Base-by-base conservation (phyloP, 2,113 vertebrate species). In the Otocyon megalotis region DNA sequence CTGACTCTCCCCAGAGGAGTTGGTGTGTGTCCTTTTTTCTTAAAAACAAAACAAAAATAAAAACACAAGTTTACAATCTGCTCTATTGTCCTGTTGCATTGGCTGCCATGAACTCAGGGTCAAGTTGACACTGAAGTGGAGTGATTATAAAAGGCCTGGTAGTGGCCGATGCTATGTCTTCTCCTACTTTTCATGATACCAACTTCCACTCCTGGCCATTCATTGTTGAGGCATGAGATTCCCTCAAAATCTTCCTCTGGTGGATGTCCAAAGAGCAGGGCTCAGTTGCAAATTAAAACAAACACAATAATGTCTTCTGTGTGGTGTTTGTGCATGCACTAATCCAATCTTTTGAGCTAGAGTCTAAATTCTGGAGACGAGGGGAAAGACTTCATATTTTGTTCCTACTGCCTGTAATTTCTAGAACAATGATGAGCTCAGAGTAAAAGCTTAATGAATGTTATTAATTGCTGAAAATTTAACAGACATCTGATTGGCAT, bases 31-130 rank as follows among this genome's bases (percentile, higher is more conserved):
- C 56, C 14, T 83, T 22, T 65, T 63, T 74, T n/a, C 74, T 76
- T 63, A 37, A 74, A 95, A 95, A 79, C 10, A 65, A 97, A 95
- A 72, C 37, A 74, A 92, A 95, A 74, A 58, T 15, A 43, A 53
- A 97, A 43, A 48, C 14, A 50, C 65, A 80, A 24, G 8, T 81
- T 82, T 77, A 17, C 16, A 63, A 8, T 8, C 7, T 1, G 30
- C 48, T 12, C 0, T 22, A 35, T 53, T 65, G 94, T 28, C 58
- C 19, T 48, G 37, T 94, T 60, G 11, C 50, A 22, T 79, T 81
- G 74, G 80, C 76, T 90, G 14, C 63, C 53, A 37, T 89, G 37
- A 84, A n/a, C 77, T 69, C 74, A 17, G 65, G 53, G 19, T n/a
- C 56, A 28, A 82, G 22, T 0, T 50, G 91, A 22, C 0, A 0